These are phyloP conservation scores for Strigamia crassipes DNA, from an alignment of 2,888 invertebrate genomes.

Conservation along the genomic window DNA sequence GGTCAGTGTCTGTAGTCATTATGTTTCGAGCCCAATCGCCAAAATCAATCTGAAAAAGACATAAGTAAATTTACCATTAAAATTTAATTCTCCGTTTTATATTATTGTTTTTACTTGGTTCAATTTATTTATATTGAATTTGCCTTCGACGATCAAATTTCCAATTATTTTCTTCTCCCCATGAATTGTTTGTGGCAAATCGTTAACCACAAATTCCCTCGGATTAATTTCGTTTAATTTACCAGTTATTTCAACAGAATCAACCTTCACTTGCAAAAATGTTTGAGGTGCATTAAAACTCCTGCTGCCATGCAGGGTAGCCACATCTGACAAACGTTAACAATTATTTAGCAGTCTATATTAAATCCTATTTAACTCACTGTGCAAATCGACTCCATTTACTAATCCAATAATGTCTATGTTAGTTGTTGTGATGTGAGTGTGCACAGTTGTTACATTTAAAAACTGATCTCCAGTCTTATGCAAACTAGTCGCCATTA, in stretches of 20 bases:
- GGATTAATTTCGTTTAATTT: slow-evolving; percentile 13
- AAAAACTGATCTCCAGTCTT: background rate
- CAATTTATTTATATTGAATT: background rate
- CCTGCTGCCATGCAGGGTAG: background rate
- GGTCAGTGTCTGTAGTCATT: background rate
- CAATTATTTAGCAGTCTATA: background rate
- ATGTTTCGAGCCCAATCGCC: background rate
- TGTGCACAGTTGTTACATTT: background rate
- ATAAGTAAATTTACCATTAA: background rate
- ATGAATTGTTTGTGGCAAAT: background rate
- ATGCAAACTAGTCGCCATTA: background rate
- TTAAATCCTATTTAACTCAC: background rate
- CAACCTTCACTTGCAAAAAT: background rate
- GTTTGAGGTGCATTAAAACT: slow-evolving; percentile 14
- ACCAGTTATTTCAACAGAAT: background rate
- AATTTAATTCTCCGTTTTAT: too few relatives aligned
- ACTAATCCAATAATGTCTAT: background rate
- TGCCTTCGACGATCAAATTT: background rate
- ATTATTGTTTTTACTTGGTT: slow-evolving; percentile 11
- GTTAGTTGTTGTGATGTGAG: background rate
- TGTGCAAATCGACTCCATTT: background rate
- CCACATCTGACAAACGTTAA: background rate
- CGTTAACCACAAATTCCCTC: background rate
- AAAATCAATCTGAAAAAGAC: background rate
- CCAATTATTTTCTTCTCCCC: slow-evolving; percentile 23